A percentile compares a stretch with the other conserved stretches of the same genome.
Evolutionary conservation across 2,888 invertebrate genomes (phyloP).

Genomic region (Norana najaformis): DNA sequence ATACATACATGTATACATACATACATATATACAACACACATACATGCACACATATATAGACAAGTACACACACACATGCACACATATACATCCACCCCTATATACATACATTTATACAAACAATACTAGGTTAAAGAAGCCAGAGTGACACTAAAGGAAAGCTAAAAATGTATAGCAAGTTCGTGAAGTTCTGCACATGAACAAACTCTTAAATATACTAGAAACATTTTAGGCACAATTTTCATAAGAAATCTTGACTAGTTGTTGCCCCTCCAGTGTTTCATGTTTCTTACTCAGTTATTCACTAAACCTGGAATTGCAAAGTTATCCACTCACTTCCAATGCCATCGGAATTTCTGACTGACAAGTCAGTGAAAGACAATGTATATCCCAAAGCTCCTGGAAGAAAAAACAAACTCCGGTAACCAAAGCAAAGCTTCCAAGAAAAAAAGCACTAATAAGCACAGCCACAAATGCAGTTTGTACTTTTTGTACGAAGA

Average conservation of each 20-base stretch:
- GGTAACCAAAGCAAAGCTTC: not conserved
- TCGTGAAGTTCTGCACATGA: no score
- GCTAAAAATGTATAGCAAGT: no score
- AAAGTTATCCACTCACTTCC: conserved; percentile 35
- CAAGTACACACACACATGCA: no score
- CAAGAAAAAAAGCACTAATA: not conserved
- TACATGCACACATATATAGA: no score
- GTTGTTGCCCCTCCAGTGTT: not conserved
- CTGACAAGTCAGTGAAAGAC: conserved; percentile 38
- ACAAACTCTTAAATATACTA: no score
- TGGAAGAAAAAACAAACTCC: conserved; percentile 24
- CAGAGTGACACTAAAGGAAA: no score
- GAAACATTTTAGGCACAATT: not conserved
- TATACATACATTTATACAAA: no score
- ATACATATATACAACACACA: no score
- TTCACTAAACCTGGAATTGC: not conserved
- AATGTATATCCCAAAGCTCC: conserved; percentile 42
- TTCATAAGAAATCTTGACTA: not conserved
- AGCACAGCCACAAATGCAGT: not conserved
- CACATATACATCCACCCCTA: no score
- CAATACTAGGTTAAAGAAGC: no score
- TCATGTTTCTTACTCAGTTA: not conserved
- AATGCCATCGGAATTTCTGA: conserved; percentile 34
- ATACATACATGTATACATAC: no score
- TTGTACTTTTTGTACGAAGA: not conserved